Conservation (phyloP, 2,797 vertebrate genomes). For the Gallirallus australis region DNA sequence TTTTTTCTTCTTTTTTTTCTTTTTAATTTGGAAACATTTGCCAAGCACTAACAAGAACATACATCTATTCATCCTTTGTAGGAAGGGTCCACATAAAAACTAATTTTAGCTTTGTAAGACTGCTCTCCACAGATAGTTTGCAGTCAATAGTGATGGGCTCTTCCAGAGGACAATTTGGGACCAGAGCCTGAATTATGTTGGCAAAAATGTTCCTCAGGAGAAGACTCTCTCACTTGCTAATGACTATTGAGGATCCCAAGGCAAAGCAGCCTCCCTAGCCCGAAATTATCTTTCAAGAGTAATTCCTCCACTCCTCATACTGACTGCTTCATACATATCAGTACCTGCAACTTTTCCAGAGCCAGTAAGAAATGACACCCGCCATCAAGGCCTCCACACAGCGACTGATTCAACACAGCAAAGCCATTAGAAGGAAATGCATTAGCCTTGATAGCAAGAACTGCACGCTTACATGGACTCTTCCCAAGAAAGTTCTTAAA, state of each 20-base stretch:
- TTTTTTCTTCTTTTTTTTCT: background rate
- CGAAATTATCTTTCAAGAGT: background rate
- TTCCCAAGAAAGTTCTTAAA: conserved; percentile 43
- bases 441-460: conserved; percentile 61
- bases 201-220: conserved; percentile 19
- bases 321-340: background rate
- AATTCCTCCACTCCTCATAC: background rate
- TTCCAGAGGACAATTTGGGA: background rate
- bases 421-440: conserved; percentile 56
- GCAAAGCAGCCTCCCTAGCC: background rate
- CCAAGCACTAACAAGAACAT: background rate
- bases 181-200: background rate
- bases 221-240: background rate
- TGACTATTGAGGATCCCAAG: background rate
- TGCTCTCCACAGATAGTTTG: background rate
- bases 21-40: background rate
- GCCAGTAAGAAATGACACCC: background rate
- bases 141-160: background rate
- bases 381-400: background rate
- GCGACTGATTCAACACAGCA: conserved; percentile 42
- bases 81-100: background rate
- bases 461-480: background rate
- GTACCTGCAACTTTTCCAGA: background rate
- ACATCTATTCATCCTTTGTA: background rate
- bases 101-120: background rate